Base-by-base conservation (phyloP, 1,140 invertebrate species). In the Eueides isabella region DNA sequence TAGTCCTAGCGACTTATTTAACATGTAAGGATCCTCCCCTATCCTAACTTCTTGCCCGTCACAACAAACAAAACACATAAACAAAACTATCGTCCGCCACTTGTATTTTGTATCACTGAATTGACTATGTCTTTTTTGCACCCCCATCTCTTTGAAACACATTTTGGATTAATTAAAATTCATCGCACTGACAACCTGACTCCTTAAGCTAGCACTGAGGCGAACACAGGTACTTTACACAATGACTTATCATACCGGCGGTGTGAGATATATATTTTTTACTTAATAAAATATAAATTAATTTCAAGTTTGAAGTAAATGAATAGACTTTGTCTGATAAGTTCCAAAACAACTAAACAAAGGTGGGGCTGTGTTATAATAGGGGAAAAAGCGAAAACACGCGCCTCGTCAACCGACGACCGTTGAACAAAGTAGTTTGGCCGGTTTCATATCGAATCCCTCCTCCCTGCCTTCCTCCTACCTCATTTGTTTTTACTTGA, bases 71-170 rank as follows among this genome's bases (percentile, higher is more conserved):
- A 77, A 82, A 82, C 76, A 86, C 76, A 84, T 74, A 70, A 86
- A 62, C 64, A 87, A 67, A 64, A 89, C 77, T 75, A 89, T 80
- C 48, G 93, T 94, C 92, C 92, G 88, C 92, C 93, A 94, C 87
- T 93, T 94, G 71, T 93, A 90, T 80, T 93, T 94, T 19, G 93
- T 93, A 82, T 94, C 88, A 84, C 93, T 87, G 78, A 93, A 93
- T 77, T 93, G 91, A 79, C 92, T 93, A 78, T 94, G 92, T 85
- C 89, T 90, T 76, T 93, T 93, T 73, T 88, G 88, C 61, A 93
- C 79, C 62, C 87, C 89, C 87, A 88, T 93, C 67, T 90, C 84
- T 81, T 89, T 86, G 77, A 74, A 85, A 75, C 81, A 88, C 79
- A 89, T 88, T 81, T 69, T 83, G 69, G 78, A 79, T 83, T 71